These are phyloP conservation scores for Serinus canaria DNA, from an alignment of 2,113 vertebrate genomes.

Conservation along the genomic window DNA sequence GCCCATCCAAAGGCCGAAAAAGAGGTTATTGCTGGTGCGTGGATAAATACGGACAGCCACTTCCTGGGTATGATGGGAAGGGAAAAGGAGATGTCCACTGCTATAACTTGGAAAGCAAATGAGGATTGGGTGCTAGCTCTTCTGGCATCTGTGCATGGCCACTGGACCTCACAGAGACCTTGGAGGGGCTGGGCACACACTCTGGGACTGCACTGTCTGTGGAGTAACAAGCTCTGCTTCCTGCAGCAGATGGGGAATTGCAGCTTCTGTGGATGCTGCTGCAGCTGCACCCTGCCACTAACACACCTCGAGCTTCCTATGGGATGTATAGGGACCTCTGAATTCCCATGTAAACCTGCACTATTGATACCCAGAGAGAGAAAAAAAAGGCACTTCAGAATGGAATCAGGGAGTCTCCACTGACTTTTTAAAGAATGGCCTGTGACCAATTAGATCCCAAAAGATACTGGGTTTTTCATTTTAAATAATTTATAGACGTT, in stretches of 20 bases:
- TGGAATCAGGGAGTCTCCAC: conserved; percentile 79
- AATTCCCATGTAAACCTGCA: conserved; percentile 68
- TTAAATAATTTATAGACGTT: neutral
- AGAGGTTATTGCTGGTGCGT: conserved; percentile 96
- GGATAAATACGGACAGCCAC: conserved; percentile 90
- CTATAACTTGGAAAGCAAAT: conserved; percentile 85
- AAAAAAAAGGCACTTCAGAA: conserved; percentile 41
- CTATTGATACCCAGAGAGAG: conserved; percentile 75
- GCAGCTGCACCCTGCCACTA: neutral
- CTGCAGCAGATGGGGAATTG: neutral
- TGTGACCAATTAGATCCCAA: conserved; percentile 53
- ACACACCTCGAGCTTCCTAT: neutral
- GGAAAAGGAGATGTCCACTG: conserved; percentile 83
- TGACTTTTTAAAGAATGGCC: conserved; percentile 69
- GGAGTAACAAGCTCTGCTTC: conserved; percentile 13
- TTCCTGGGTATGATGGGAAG: conserved; percentile 82
- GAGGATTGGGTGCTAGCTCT: conserved; percentile 37
- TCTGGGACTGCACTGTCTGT: neutral
- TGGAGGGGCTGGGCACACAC: neutral
- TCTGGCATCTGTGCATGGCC: conserved; percentile 13
- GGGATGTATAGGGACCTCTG: neutral
- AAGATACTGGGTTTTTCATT: neutral
- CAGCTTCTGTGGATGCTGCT: neutral
- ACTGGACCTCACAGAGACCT: conserved; percentile 39
- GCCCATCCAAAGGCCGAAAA: conserved; percentile 91